Evolutionary conservation across 53 echinoderm and acorn worm species (phyloP), one percentile per base, ranked within the genome.

Genomic region (Holothuria scabra): DNA sequence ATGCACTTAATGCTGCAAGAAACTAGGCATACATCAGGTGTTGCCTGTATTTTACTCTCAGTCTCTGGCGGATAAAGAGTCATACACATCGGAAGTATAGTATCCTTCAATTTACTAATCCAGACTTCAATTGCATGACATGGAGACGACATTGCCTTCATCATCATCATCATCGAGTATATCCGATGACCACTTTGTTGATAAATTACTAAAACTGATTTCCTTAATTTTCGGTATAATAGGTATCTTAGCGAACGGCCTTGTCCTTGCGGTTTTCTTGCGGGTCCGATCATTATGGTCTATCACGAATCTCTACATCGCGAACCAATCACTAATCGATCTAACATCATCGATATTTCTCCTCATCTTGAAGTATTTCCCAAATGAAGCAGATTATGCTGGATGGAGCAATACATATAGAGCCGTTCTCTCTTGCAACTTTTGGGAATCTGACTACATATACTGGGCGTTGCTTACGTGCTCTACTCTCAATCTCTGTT

Each of bases 391-490:
- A 12, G 19, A 34, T 5, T 76, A 41, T 20, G 4, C 52, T 11
- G 56, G 55, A n/a, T 22, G 25, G 20, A 48, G 41, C 16, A 34
- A 21, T 11, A 69, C 18, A 65, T 8, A 31, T 46, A 12, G 66
- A 41, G 19, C 25, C 13, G 11, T 23, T 32, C 31, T 69, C 21
- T 30, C 59, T 8, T 86, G 86, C 31, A 48, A 49, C 28, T 29
- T 86, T 16, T 86, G 86, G 86, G 76, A 62, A 19, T 76, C 79
- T 4, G 63, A 76, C 3, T 78, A 55, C 79, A 37, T 86, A 41
- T 86, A 44, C 86, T 86, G 86, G 86, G 64, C 38, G 26, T 35
- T 62, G 8, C 65, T 65, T 6, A 79, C 65, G 5, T 78, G 79
- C 35, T 86, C 86, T 0, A 86, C 86, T 9, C 20, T 57, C 12